These are phyloP conservation scores for Melipona beecheii DNA, from an alignment of 2,888 invertebrate species.

Conservation along the genomic window DNA sequence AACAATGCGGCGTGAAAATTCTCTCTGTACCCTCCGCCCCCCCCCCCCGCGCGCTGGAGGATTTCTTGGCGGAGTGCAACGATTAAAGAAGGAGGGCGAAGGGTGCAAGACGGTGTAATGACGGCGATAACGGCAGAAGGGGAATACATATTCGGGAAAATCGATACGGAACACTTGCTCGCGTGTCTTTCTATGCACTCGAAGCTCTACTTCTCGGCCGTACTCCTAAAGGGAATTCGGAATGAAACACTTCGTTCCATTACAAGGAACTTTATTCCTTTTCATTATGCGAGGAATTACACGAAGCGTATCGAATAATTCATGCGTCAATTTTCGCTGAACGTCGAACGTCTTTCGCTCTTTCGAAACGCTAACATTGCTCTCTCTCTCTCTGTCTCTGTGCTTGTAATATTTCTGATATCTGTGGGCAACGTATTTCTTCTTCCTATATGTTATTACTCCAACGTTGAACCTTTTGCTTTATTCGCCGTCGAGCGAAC, in stretches of 20 bases:
- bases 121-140: not conserved
- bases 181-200: conserved; percentile 1
- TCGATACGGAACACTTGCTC: conserved; percentile 21
- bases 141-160: not conserved
- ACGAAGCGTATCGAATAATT: not conserved
- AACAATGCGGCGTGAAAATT: not conserved
- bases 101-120: not conserved
- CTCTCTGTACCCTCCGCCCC: too few species aligned
- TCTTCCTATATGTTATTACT: too few species aligned
- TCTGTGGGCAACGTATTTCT: not conserved
- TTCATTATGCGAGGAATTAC: conserved; percentile 7
- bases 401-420: not conserved
- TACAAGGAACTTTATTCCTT: not conserved
- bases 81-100: not conserved
- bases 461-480: too few species aligned
- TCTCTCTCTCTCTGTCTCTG: not conserved
- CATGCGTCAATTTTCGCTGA: not conserved
- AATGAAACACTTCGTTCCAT: conserved; percentile 1
- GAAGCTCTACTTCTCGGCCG: not conserved
- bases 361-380: not conserved
- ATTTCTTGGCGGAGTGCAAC: too few species aligned
- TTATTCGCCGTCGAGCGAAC: too few species aligned
- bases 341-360: not conserved
- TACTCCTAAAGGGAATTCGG: conserved; percentile 11
- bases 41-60: too few species aligned